These are phyloP conservation scores for Camponotus floridanus DNA, from an alignment of 1,140 invertebrate species.

Conservation along the genomic window DNA sequence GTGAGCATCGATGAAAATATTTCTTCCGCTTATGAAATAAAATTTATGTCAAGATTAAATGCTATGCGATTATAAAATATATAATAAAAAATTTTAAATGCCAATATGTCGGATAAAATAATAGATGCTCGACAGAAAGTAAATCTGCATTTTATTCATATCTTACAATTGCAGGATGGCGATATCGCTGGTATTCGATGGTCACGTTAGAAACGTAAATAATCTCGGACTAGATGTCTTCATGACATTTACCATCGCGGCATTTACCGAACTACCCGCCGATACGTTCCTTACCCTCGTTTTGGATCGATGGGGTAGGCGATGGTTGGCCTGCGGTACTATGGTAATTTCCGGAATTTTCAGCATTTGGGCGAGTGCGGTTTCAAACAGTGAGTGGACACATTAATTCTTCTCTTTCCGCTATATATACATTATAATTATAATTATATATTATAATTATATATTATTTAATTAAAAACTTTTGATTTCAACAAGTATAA, in stretches of 20 bases:
- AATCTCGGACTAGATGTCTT: conserved; percentile 93
- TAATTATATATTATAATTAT: too few species aligned
- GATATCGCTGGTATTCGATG: conserved; percentile 94
- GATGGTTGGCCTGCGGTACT: conserved; percentile 93
- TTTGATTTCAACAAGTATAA: too few species aligned
- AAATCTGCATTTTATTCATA: background rate
- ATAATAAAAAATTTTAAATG: background rate
- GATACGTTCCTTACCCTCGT: conserved; percentile 93
- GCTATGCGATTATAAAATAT: too few species aligned
- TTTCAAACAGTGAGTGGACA: conserved; percentile 88
- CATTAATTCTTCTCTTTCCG: too few species aligned
- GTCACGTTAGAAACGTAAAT: conserved; percentile 94
- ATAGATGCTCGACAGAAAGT: conserved; percentile 2
- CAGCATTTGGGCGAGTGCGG: conserved; percentile 91
- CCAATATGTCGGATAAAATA: conserved; percentile 22
- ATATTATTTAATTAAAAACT: too few species aligned
- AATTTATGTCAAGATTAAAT: too few species aligned
- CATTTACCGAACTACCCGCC: conserved; percentile 93
- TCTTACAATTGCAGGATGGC: conserved; percentile 88
- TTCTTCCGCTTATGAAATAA: background rate
- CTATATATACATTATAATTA: too few species aligned
- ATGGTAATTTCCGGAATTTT: conserved; percentile 93
- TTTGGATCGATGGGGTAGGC: conserved; percentile 93
- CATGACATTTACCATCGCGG: conserved; percentile 93
- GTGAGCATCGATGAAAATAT: conserved; percentile 81